Conservation (phyloP, 1,140 invertebrate species). For the Lordiphosa collinella region DNA sequence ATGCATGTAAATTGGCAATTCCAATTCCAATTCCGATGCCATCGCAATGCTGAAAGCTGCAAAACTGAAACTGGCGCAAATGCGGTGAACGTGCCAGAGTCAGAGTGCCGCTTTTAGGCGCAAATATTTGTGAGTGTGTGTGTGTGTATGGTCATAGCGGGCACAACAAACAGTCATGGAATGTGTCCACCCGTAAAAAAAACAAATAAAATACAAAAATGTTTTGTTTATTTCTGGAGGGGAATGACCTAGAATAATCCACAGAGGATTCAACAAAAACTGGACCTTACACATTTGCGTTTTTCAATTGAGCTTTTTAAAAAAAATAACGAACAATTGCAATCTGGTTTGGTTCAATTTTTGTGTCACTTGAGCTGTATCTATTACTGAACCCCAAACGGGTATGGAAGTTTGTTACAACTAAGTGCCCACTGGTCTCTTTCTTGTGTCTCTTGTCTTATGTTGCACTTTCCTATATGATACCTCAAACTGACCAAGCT, state of each 20-base stretch:
- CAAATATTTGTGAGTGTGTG: slow-evolving; percentile 47
- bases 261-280: neutral
- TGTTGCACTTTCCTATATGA: too few species aligned
- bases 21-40: slow-evolving; percentile 61
- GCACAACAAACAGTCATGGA: slow-evolving; percentile 16
- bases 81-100: slow-evolving; percentile 30
- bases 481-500: too few species aligned
- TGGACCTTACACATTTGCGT: neutral
- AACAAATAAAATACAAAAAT: slow-evolving; percentile 10
- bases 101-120: slow-evolving; percentile 56
- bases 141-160: slow-evolving; percentile 14
- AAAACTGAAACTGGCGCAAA: slow-evolving; percentile 8
- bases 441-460: too few species aligned
- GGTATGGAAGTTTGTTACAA: too few species aligned
- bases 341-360: too few species aligned
- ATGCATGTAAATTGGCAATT: slow-evolving; percentile 73
- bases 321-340: too few species aligned
- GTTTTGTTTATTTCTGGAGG: too few species aligned
- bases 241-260: neutral
- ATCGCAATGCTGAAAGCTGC: slow-evolving; percentile 23
- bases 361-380: too few species aligned
- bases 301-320: too few species aligned
- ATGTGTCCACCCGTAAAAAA: slow-evolving; percentile 30
- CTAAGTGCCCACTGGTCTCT: too few species aligned
- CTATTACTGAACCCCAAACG: too few species aligned